phyloP scores from a whole-genome alignment of 2,113 vertebrate species.

The Eurypyga helias region DNA sequence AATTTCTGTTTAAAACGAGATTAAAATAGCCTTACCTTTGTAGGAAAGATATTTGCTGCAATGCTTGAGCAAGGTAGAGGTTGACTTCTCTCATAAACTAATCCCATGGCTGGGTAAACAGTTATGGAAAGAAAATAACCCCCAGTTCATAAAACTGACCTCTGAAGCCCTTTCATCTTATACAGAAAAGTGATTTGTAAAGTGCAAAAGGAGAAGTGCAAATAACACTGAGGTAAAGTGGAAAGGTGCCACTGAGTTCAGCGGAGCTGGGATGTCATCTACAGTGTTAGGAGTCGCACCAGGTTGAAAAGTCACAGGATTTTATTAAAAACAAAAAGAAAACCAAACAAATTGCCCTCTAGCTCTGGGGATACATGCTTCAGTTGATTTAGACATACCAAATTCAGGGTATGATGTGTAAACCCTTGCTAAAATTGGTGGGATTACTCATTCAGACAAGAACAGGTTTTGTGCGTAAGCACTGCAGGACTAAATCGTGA shows the following conservation, averaged over 20 bases:
- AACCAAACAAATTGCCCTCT: not conserved
- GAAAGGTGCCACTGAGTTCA: not conserved
- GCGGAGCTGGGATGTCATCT: not conserved
- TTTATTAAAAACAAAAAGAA: not conserved
- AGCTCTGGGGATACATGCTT: not conserved
- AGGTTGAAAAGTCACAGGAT: not conserved
- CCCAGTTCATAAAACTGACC: not conserved
- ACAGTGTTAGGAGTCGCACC: not conserved
- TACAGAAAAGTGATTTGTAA: not conserved
- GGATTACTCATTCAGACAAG: constrained; percentile 19
- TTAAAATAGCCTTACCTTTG: not conserved
- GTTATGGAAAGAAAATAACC: not conserved
- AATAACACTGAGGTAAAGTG: not conserved
- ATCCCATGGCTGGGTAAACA: not conserved
- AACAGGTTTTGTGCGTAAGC: not conserved
- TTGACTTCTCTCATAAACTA: not conserved
- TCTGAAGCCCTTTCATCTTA: not conserved
- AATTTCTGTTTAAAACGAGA: not conserved
- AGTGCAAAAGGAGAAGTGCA: not conserved
- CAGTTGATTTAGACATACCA: not conserved
- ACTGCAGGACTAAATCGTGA: not conserved
- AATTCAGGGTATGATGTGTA: not conserved
- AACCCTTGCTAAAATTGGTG: constrained; percentile 17
- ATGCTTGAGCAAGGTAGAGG: not conserved
- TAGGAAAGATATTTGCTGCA: not conserved